Base-by-base conservation (phyloP, 2,797 vertebrate species). In the Lepilemur septentrionalis region DNA sequence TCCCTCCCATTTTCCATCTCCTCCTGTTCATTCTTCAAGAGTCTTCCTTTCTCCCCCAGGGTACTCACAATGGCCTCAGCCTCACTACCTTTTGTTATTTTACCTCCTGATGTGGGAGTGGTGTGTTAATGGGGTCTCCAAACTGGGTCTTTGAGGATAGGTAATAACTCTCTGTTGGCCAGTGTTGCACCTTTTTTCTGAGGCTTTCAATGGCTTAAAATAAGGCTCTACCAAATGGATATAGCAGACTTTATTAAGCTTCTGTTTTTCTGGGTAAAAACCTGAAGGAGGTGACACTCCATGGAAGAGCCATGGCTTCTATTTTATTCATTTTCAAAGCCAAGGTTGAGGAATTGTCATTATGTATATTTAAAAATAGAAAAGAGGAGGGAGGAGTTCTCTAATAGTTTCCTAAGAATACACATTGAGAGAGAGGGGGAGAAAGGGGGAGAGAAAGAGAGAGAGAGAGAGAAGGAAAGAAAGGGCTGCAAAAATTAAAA, bases 241-340 rank as follows among this genome's bases (percentile, higher is more conserved):
- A 43, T 14, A 70, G 79, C 41, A 80, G 50, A 55, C 48, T 38
- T 30, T 55, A 81, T 38, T 76, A 41, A 55, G 80, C 22, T 63
- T 96, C 75, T 78, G 18, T 73, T 90, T 97, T 69, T 52, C 70
- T 57, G 30, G 65, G 48, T 52, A 89, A 63, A 81, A 82, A 89
- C 35, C 10, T 7, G 30, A 78, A 89, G 50, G 35, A 90, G 90
- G 38, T 76, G 18, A 70, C 48, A 50, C 76, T 46, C 63, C 35
- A 43, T 46, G 65, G 57, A 82, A 83, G 48, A 55, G 23, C 32
- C 30, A 17, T 2, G 4, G 41, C 35, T 72, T 82, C 59, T 52
- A 28, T 73, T 73, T 89, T 52, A 87, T 67, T 90, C 35, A 25
- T 87, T 89, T 95, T 85, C 79, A 97, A 97, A 94, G 50, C 18